Evolutionary conservation across 2,797 vertebrate genomes (phyloP).

Genomic region (Vultur gryphus): DNA sequence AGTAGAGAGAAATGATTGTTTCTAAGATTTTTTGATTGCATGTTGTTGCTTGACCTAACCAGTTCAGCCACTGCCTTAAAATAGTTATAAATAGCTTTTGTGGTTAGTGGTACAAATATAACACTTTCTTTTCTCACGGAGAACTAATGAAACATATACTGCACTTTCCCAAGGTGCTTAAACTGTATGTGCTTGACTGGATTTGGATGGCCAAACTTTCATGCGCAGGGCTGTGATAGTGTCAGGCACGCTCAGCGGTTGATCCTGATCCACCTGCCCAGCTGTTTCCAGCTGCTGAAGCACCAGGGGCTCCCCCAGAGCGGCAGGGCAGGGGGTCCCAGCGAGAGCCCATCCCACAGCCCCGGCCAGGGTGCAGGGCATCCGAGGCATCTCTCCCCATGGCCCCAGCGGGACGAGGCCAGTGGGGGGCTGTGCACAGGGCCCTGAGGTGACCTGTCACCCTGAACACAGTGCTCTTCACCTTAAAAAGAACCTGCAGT

Average conservation of each 20-base stretch:
- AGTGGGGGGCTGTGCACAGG: not conserved
- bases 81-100: not conserved
- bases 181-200: not conserved
- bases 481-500: not conserved
- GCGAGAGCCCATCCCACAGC: not conserved
- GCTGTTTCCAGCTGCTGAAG: slow-evolving; percentile 49
- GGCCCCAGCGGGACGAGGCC: not conserved
- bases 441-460: not conserved
- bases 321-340: not conserved
- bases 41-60: not conserved
- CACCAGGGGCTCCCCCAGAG: not conserved
- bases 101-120: not conserved
- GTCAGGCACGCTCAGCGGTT: not conserved
- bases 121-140: not conserved
- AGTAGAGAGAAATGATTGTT: slow-evolving; percentile 4
- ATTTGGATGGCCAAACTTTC: not conserved
- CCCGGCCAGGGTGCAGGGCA: not conserved
- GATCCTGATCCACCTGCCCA: slow-evolving; percentile 6
- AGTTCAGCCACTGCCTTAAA: slow-evolving; percentile 10
- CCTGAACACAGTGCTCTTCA: slow-evolving; percentile 41
- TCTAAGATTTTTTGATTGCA: slow-evolving; percentile 16
- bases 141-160: slow-evolving; percentile 1
- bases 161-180: not conserved
- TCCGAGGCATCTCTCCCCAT: not conserved
- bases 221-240: not conserved